Base-by-base conservation (phyloP, 2,113 vertebrate genomes). In the Phaetusa simplex region DNA sequence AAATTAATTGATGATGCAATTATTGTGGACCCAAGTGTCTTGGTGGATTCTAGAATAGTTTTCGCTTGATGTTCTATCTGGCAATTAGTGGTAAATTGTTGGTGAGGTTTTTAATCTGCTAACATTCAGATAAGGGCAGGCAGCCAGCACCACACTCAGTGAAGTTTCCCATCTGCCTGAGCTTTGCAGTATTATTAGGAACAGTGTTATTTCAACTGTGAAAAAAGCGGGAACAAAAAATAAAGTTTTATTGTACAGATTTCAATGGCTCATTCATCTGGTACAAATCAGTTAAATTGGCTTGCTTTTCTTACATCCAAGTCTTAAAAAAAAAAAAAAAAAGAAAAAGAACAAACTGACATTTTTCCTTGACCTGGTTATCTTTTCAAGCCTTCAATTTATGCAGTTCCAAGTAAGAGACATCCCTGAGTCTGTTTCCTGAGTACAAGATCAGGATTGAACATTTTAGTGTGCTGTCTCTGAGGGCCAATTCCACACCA, bases 101-200 rank as follows among this genome's bases (percentile, higher is more conserved):
- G 69, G 85, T 83, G 50, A 96, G 50, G 55, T 79, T 84, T 97
- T 91, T 62, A 85, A 90, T 85, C 88, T 74, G 93, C 70, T 76
- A 79, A 52, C 19, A 45, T 84, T 89, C 20, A 4, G 47, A 61
- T 86, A 32, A 86, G 74, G 96, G 92, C 95, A 72, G 27, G 73
- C 55, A 93, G 95, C 96, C 97, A 97, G 87, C 49, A 56, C 26
- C 38, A 73, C 36, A 56, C 71, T 96, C 56, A 56, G 55, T 62
- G 21, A 22, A 85, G 47, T 43, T 42, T 24, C 30, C 91, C 83
- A 86, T 95, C 91, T 91, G 72, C 65, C 93, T 79, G 62, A 90
- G 67, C 81, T 89, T 67, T 73, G 69, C 71, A 87, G 38, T 66
- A 77, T 79, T 84, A 88, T 76, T 55, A 92, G 66, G 45, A 95